Evolutionary conservation across 2,888 invertebrate species (phyloP).

Genomic region (Rhorus exstirpatorius): DNA sequence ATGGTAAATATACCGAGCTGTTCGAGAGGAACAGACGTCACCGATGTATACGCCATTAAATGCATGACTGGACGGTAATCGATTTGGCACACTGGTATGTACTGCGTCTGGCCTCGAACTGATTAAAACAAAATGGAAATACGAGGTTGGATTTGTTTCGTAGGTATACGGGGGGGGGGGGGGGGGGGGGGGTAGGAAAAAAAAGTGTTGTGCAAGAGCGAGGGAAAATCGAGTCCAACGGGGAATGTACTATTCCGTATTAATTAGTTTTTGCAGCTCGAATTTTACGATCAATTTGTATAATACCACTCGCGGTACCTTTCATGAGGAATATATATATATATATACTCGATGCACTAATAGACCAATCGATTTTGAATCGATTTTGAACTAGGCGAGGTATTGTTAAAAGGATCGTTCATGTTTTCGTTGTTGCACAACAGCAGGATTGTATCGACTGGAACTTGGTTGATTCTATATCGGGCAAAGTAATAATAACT

Average conservation of each 20-base stretch:
- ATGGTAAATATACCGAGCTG: constrained; percentile 39
- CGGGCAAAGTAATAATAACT: too few relatives aligned
- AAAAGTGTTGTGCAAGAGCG: neutral
- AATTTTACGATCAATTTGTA: constrained; percentile 46
- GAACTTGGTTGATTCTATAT: too few relatives aligned
- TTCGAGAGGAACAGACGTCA: constrained; percentile 26
- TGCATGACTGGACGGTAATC: constrained; percentile 63
- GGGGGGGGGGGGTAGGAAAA: neutral
- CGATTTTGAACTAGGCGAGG: neutral
- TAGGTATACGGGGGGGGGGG: too few relatives aligned
- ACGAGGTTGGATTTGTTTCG: constrained; percentile 41
- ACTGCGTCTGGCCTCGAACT: constrained; percentile 28
- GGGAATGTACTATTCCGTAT: neutral
- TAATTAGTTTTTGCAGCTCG: constrained; percentile 32
- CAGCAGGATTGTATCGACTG: neutral
- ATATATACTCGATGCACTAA: neutral
- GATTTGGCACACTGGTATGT: constrained; percentile 56
- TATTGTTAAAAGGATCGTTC: neutral
- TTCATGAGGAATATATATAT: constrained; percentile 5
- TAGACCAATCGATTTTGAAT: neutral
- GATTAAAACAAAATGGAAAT: constrained; percentile 63
- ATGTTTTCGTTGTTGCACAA: neutral
- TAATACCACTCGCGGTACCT: constrained; percentile 10
- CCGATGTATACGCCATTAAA: constrained; percentile 49
- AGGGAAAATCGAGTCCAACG: constrained; percentile 25